Evolutionary conservation across 30 jellyfish, hydroid and myxozoan species (phyloP).

Genomic region (Sanderia malayensis): DNA sequence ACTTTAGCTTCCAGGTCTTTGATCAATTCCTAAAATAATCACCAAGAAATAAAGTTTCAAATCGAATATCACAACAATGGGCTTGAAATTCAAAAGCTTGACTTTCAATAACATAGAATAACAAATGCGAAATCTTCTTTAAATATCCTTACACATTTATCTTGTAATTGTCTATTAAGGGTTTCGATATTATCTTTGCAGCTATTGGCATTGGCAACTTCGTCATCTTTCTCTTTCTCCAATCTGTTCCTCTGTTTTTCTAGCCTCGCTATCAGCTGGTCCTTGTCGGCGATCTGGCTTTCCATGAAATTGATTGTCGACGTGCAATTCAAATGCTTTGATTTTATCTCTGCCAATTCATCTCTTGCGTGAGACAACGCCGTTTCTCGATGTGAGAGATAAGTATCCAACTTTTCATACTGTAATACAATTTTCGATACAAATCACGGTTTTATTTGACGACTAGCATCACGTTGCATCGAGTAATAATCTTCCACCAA

Average conservation of each 20-base stretch:
- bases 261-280: slow-evolving; percentile 71
- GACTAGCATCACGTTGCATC: no score
- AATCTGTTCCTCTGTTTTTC: slow-evolving; percentile 70
- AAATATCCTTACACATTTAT: slow-evolving; percentile 30
- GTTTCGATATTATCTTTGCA: slow-evolving; percentile 30
- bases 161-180: slow-evolving; percentile 23
- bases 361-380: slow-evolving; percentile 73
- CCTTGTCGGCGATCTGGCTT: slow-evolving; percentile 64
- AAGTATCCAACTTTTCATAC: slow-evolving; percentile 75
- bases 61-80: no score
- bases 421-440: no score
- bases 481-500: no score
- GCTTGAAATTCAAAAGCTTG: no score
- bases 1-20: slow-evolving; percentile 53
- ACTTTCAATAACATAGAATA: no score
- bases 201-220: neutral
- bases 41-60: neutral
- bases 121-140: no score
- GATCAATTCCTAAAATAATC: slow-evolving; percentile 25
- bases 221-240: slow-evolving; percentile 65
- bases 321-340: slow-evolving; percentile 42
- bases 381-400: slow-evolving; percentile 66
- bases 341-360: slow-evolving; percentile 57
- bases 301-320: slow-evolving; percentile 57
- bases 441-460: no score